These are phyloP conservation scores for Bufo gargarizans DNA, from an alignment of 2,113 vertebrate species.

Conservation along the genomic window DNA sequence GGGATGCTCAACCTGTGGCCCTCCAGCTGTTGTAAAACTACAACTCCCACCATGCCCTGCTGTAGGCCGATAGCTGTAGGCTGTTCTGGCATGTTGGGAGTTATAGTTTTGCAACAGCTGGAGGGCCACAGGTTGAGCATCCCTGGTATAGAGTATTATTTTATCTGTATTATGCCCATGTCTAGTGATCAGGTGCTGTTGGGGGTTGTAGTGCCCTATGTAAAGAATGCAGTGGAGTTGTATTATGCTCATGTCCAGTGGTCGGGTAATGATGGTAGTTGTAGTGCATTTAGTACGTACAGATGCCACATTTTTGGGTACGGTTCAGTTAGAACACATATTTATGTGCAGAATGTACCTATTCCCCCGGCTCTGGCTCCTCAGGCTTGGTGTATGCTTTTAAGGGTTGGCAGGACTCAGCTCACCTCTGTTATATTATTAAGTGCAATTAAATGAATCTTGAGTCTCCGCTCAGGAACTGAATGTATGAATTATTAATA, in stretches of 20 bases:
- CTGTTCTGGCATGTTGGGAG: no score
- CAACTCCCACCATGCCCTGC: no score
- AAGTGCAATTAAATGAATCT: slow-evolving; percentile 11
- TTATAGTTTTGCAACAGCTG: no score
- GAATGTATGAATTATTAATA: slow-evolving; percentile 10
- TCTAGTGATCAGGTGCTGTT: neutral
- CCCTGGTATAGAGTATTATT: no score
- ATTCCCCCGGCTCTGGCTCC: neutral
- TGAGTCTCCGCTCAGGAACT: neutral
- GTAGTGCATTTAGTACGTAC: neutral
- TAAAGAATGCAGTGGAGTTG: neutral
- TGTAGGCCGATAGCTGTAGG: no score
- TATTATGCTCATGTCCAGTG: neutral
- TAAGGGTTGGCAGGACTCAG: neutral
- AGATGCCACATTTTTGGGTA: neutral
- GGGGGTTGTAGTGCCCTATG: neutral
- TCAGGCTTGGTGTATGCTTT: neutral
- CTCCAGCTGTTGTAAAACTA: no score
- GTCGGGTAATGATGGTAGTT: neutral
- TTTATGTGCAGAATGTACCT: neutral
- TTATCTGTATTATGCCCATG: neutral
- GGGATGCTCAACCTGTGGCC: no score
- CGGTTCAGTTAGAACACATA: neutral
- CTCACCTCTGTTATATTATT: neutral
- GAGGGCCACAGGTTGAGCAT: no score